These are phyloP conservation scores for Rattus rattus DNA, from an alignment of 2,113 vertebrate genomes.

Conservation along the genomic window DNA sequence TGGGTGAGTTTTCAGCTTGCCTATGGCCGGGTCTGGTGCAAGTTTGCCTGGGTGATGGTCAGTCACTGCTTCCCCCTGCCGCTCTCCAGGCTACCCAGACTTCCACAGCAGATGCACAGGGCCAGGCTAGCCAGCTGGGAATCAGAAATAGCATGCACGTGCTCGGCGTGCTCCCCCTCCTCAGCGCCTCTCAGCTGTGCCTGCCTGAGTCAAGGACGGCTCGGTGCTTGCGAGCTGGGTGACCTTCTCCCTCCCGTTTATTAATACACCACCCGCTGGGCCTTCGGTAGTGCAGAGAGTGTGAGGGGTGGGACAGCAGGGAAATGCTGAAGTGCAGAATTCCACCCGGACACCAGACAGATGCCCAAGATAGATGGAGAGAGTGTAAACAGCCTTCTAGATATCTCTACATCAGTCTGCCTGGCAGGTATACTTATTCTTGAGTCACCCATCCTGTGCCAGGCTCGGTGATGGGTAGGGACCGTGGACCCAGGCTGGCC, in stretches of 20 bases:
- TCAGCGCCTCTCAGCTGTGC: conserved; percentile 51
- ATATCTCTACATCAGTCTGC: not conserved
- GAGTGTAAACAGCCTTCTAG: not conserved
- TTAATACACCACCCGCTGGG: conserved; percentile 69
- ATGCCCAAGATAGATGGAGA: not conserved
- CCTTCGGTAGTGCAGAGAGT: conserved; percentile 23
- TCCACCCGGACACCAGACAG: not conserved
- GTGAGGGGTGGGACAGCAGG: not conserved
- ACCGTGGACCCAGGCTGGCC: not conserved
- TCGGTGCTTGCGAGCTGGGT: conserved; percentile 38
- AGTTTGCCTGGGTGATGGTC: not conserved
- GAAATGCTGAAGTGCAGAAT: not conserved
- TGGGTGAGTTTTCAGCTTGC: not conserved
- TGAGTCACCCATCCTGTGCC: not conserved
- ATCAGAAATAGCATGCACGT: conserved; percentile 80
- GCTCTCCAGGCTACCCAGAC: not conserved
- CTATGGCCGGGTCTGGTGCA: not conserved
- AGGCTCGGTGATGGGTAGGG: conserved; percentile 11
- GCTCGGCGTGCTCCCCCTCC: conserved; percentile 57
- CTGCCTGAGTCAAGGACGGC: conserved; percentile 70
- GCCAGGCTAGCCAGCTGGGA: conserved; percentile 61
- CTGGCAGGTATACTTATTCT: not conserved
- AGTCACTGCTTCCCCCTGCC: not conserved
- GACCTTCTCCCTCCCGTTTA: conserved; percentile 73
- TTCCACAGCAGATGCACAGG: conserved; percentile 48